Evolutionary conservation across 2,888 invertebrate species (phyloP), one percentile per base, ranked within the genome.

Genomic region (Bursaphelenchus okinawaensis): DNA sequence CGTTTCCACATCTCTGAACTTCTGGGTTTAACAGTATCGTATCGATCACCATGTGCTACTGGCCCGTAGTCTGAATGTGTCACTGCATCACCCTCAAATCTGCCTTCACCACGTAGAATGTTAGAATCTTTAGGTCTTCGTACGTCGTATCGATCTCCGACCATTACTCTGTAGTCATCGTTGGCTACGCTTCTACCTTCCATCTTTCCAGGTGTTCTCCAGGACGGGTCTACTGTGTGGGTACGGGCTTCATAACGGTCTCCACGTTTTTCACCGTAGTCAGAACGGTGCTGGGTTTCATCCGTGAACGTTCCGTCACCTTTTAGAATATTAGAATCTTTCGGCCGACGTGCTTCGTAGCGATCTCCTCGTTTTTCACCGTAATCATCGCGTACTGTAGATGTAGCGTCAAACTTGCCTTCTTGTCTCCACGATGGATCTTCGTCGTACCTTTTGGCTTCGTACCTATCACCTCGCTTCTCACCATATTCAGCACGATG

Each of bases 321-420:
- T 55, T 68, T 66, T 20, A 76, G 56, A 24, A 77, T 52, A 31
- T 75, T 63, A 20, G 77, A 72, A 55, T 76, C 76, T 19, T 52
- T 50, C 12, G 77, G 74, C n/a, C 62, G 61, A 31, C 55, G 64
- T n/a, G 59, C 28, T 22, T 68, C 74, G 57, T 69, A 68, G 4
- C 75, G 68, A 28, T 72, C 70, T 8, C 72, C 72, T 27, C 58
- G 51, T 50, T 66, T 67, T 7, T 22, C 29, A 1, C 31, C 28
- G 28, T 66, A 65, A 16, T 65, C 64, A 20, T 19, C 20, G 16
- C 52, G 12, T 16, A 52, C 20, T 12, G 52, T 20, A 23, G 27
- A 56, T 24, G 23, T 19, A 26, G 51, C 55, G n/a, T 65, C 56
- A 28, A 62, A 20, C 0, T 28, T 27, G 0, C 63, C 65, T 12